Base-by-base conservation (phyloP, 2,797 vertebrate species). In the Garrulus glandarius region DNA sequence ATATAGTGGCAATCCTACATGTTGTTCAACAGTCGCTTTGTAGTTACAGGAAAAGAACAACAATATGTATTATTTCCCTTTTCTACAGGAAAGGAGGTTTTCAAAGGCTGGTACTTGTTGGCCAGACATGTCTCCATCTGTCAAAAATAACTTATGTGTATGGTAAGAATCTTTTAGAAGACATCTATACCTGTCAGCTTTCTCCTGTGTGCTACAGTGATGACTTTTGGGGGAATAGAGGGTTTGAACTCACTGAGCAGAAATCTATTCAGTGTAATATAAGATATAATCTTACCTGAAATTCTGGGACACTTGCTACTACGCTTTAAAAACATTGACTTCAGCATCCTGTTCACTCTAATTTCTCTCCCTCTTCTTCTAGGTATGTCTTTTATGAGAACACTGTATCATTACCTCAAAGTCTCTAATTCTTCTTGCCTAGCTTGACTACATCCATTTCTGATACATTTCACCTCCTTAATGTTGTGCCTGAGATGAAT, bases 381-480 rank as follows among this genome's bases (percentile, higher is more conserved):
- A 55, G 32, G 43, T 41, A 24, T 26, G 10, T 76, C 94, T 90
- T 81, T 79, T 60, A 79, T 0, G 1, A 92, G 46, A 74, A 56
- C 6, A 63, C 17, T 49, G 7, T 69, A n/a, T 22, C 43, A 39
- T 64, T 86, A 89, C 44, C 53, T 85, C 64, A 12, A 89, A 87
- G 59, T 74, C 36, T 87, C 46, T 80, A 93, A 87, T 79, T 96
- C 86, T 89, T 88, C 67, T 93, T 88, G 30, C 61, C 71, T 83
- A 81, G 49, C 60, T 84, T 82, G 67, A 75, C 64, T 91, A 76
- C 59, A 85, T 92, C 84, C 2, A 87, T 81, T 96, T 92, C 87
- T 92, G 59, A 87, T 85, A 87, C 41, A 85, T 89, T 95, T 77
- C 85, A 90, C 46, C 65, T 93, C 87, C 59, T 84, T 87, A 93